Evolutionary conservation across 2,888 invertebrate genomes (phyloP).

Genomic region (Busseola fusca): DNA sequence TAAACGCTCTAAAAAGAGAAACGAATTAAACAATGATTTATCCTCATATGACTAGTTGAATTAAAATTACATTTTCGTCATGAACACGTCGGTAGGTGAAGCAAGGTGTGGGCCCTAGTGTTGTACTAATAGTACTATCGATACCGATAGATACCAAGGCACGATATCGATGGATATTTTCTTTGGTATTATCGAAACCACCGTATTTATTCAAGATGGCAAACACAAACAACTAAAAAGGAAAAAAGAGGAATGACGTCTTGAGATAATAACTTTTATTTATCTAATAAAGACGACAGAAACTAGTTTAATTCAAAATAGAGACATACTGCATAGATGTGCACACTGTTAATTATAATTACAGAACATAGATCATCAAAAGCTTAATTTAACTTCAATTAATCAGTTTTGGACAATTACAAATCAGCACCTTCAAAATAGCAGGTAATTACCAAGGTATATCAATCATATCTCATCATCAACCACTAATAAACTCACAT

Average conservation of each 20-base stretch:
- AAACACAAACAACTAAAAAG: background rate
- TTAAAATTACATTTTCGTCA: constrained; percentile 82
- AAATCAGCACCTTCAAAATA: constrained; percentile 35
- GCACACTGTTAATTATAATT: background rate
- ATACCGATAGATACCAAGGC: constrained; percentile 35
- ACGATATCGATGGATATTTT: background rate
- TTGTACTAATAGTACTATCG: constrained; percentile 51
- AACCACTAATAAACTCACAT: constrained; percentile 16
- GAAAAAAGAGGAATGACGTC: background rate
- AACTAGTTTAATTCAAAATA: background rate
- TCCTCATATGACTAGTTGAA: constrained; percentile 74
- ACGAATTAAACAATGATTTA: constrained; percentile 61
- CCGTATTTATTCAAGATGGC: background rate
- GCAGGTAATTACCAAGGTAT: constrained; percentile 10
- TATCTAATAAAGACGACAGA: background rate
- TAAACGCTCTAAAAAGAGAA: constrained; percentile 22
- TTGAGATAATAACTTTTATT: background rate
- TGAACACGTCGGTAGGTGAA: constrained; percentile 73
- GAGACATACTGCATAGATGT: background rate
- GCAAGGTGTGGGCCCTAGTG: constrained; percentile 80
- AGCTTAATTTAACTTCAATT: constrained; percentile 13
- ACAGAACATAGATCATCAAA: background rate
- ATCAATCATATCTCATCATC: constrained; percentile 25
- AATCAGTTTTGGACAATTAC: constrained; percentile 25
- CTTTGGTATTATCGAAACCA: background rate